Percentiles rank a stretch among this genome's conserved stretches.
These are phyloP conservation scores for Epinephelus awoara DNA, from an alignment of 2,797 vertebrate species.

Conservation along the genomic window DNA sequence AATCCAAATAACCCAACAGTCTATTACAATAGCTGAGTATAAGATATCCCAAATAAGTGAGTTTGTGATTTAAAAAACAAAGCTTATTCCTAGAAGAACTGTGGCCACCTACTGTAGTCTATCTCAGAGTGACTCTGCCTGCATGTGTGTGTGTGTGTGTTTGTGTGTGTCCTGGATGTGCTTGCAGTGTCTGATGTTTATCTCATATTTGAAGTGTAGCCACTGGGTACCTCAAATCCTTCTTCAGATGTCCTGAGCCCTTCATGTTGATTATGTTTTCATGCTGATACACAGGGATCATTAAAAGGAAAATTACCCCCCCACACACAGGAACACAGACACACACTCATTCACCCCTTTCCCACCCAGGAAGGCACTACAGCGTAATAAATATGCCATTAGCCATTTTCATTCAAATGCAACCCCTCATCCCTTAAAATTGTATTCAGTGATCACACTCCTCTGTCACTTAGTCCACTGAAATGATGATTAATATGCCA, in stretches of 20 bases:
- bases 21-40: no score
- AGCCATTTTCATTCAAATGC: slow-evolving; percentile 67
- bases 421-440: slow-evolving; percentile 40
- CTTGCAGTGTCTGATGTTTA: slow-evolving; percentile 1
- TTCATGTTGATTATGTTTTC: slow-evolving; percentile 14
- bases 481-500: slow-evolving; percentile 81
- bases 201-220: slow-evolving; percentile 23
- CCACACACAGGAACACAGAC: slow-evolving; percentile 10
- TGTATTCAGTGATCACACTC: slow-evolving; percentile 70
- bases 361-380: slow-evolving; percentile 45
- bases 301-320: slow-evolving; percentile 15
- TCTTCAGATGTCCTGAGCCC: slow-evolving; percentile 11
- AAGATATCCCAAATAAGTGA: no score
- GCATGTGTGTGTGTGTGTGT: slow-evolving; percentile 8
- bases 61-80: not conserved
- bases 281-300: slow-evolving; percentile 28
- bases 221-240: not conserved
- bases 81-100: not conserved
- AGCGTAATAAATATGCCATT: slow-evolving; percentile 68
- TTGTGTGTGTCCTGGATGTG: slow-evolving; percentile 6
- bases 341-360: slow-evolving; percentile 6
- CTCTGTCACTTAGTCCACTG: slow-evolving; percentile 72
- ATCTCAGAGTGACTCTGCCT: not conserved
- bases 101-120: not conserved
- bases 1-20: not conserved